phyloP scores from a whole-genome alignment of 92 coral and sea anemone species.

The Bergia sp. region DNA sequence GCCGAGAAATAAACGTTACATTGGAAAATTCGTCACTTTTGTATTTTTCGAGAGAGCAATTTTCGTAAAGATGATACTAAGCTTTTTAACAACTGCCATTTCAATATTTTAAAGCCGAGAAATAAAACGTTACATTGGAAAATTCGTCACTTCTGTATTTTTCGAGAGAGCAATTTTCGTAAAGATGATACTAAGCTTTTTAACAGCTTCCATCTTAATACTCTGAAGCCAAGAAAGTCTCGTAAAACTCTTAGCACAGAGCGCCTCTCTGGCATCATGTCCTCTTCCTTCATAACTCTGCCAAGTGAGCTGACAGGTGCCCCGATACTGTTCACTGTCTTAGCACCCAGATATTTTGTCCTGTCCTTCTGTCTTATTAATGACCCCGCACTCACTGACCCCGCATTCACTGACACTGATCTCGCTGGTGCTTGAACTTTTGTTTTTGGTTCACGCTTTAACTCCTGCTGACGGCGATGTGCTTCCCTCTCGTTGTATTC shows the following conservation, averaged over 20 bases:
- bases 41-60: background rate
- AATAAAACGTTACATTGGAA: background rate
- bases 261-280: constrained; percentile 51
- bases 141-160: background rate
- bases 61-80: background rate
- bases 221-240: background rate
- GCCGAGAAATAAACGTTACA: background rate
- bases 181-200: background rate
- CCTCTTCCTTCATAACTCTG: constrained; percentile 67
- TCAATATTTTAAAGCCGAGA: background rate
- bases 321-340: constrained; percentile 57
- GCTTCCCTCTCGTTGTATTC: constrained; percentile 61
- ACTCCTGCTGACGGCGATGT: background rate
- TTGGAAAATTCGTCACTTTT: background rate
- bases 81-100: background rate
- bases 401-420: background rate
- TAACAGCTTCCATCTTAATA: background rate
- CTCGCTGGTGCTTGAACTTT: background rate
- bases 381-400: background rate
- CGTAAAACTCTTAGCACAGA: background rate
- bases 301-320: constrained; percentile 61
- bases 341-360: constrained; percentile 15
- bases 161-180: background rate
- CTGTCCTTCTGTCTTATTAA: background rate
- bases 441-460: background rate